A percentile compares a stretch with the other conserved stretches of the same genome.
Conservation (phyloP, 2,888 invertebrate genomes). For the Thecophora atra region DNA sequence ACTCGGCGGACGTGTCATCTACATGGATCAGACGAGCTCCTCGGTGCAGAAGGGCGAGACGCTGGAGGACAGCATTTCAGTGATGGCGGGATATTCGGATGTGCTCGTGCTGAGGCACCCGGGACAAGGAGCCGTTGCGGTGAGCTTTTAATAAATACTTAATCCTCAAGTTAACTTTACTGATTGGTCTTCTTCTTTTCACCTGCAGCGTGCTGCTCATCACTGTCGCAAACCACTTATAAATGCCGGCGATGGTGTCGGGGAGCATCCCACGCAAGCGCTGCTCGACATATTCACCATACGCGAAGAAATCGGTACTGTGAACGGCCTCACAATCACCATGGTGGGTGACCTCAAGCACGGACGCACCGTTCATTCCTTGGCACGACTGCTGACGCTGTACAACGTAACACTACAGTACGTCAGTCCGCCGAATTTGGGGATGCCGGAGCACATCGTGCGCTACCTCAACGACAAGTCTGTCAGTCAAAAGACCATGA, state of each 20-base stretch:
- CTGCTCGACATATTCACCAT: conserved; percentile 97
- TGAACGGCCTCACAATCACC: conserved; percentile 95
- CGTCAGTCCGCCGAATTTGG: conserved; percentile 85
- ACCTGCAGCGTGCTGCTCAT: conserved; percentile 78
- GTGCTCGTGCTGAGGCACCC: conserved; percentile 95
- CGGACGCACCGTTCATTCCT: conserved; percentile 97
- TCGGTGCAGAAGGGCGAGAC: conserved; percentile 98
- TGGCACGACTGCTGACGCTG: conserved; percentile 90
- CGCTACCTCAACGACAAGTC: conserved; percentile 82
- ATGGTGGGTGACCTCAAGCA: conserved; percentile 98
- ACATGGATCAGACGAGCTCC: conserved; percentile 89
- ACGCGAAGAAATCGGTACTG: conserved; percentile 97
- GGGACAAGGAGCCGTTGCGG: conserved; percentile 86
- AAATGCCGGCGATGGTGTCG: conserved; percentile 97
- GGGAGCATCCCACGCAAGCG: conserved; percentile 98
- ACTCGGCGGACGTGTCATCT: conserved; percentile 91
- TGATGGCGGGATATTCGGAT: conserved; percentile 93
- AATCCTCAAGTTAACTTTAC: too few relatives aligned
- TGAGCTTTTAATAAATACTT: conserved; percentile 71
- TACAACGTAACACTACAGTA: conserved; percentile 94
- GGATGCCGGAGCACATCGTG: conserved; percentile 89
- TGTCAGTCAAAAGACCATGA: conserved; percentile 73
- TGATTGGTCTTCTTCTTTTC: too few relatives aligned
- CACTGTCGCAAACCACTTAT: conserved; percentile 90
- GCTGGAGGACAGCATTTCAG: conserved; percentile 85